Evolutionary conservation across 2,797 vertebrate genomes (phyloP), one percentile per base, ranked within the genome.

Genomic region (Crotalus adamanteus): DNA sequence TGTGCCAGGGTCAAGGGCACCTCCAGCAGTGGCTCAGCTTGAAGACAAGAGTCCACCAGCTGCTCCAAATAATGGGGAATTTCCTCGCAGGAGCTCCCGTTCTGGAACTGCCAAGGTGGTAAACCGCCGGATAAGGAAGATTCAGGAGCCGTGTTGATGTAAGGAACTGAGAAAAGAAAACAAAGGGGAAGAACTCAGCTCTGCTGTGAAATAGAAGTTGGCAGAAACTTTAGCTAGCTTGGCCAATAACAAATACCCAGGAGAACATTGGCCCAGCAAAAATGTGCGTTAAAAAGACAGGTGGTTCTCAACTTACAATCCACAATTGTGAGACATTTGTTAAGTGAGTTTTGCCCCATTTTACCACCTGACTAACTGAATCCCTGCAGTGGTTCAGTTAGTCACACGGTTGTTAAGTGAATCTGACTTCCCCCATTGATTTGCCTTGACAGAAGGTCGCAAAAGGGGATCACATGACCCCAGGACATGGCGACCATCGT

Each of bases 21-120:
- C 26, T 97, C 97, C 8, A 47, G 85, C 88, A 95, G 83, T 0
- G 90, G 95, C 37, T 98, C 98, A 1, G 95, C 8, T 47, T 98
- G 98, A 55, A 98, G 96, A 90, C 97, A 97, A 94, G 97, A 96
- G 61, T 98, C 98, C 3, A 98, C 95, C 89, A 98, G 96, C 96
- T 98, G 98, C 95, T 98, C 97, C 94, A 97, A 92, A 83, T 96
- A 98, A 87, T 95, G 96, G 2, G 97, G 96, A 90, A 97, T 96
- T 87, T 98, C 98, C 90, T 98, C 96, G 13, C 93, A 97, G 93
- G 98, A 98, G 13, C 96, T 65, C 94, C 96, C 97, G 83, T 97
- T 98, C 0, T 97, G 92, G 13, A 98, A 97, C 90, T 98, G 95
- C 96, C 95, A 96, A 42, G 96, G 91, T 3, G 98, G 98, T 20